Conservation (phyloP, 92 coral and sea anemone species). For the Porites evermanni region DNA sequence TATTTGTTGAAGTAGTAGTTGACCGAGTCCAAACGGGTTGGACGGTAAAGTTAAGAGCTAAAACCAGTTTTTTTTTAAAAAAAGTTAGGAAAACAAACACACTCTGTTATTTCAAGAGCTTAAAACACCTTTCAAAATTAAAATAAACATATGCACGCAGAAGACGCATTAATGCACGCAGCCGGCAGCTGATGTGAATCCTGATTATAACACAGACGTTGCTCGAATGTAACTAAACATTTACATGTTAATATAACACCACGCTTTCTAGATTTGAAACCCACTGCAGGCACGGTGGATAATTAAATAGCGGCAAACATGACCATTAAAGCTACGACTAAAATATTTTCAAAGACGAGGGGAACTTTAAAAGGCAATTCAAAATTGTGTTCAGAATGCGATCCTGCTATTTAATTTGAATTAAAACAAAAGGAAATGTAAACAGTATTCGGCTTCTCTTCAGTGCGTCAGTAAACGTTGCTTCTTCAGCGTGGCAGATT, state of each 20-base stretch:
- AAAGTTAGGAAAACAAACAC: neutral
- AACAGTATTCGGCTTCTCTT: neutral
- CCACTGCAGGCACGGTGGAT: too few species aligned
- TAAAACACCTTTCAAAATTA: neutral
- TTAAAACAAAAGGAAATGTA: neutral
- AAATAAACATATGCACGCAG: neutral
- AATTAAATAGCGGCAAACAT: too few species aligned
- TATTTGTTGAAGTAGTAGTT: too few species aligned
- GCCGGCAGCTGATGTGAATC: neutral
- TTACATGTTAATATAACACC: too few species aligned
- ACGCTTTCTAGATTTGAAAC: too few species aligned
- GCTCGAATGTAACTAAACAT: too few species aligned
- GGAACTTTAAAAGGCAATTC: neutral
- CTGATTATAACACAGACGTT: neutral
- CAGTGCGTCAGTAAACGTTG: neutral
- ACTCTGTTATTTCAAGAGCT: neutral
- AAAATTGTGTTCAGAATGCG: neutral
- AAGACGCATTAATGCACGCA: neutral
- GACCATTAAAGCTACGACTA: neutral
- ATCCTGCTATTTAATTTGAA: conserved; percentile 7
- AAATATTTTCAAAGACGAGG: neutral
- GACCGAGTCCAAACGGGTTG: too few species aligned
- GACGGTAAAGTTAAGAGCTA: too few species aligned
- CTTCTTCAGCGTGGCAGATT: neutral
- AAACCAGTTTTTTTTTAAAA: too few species aligned